Base-by-base conservation (phyloP, 2,797 vertebrate species). In the Catamblyrhynchus diadema region DNA sequence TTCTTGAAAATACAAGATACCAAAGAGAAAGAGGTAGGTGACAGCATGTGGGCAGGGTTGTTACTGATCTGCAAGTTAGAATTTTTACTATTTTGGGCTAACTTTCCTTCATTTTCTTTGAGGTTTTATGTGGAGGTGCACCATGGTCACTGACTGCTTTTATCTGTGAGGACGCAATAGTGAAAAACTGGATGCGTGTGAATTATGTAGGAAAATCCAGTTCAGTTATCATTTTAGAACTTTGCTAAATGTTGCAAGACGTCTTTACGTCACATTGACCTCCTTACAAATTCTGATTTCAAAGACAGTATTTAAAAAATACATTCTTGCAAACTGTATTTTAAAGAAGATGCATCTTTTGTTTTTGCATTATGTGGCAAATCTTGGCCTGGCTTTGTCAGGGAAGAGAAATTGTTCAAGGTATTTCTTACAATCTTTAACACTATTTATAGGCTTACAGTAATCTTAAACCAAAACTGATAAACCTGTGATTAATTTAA, bases 1-100 rank as follows among this genome's bases (percentile, higher is more conserved):
- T 99, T 99, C 90, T 92, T 98, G 4, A 96, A 95, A 79, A 88
- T 96, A 32, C 97, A 95, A 70, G 92, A 93, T 60, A 30, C 89
- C 66, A 88, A 97, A 47, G 97, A 98, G 33, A 71, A 95, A 47
- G 98, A 98, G 98, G 99, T 99, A 87, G 97, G 98, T 77, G 78
- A 80, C 27, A 65, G 41, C 16, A 8, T 6, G 25, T 59, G 59
- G 61, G 19, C 16, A 19, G 59, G 18, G 22, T 54, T 84, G 45
- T 48, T 69, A 28, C 19, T 93, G 13, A 37, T 75, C 21, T 67
- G 37, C 47, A 74, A 91, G n/a, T 21, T 9, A 11, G 48, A 64
- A 10, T 10, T 71, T 35, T 75, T 79, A 15, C 12, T 74, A 1
- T 77, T 82, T 80, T 22, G 25, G 8, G 24, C 32, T 64, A 25